phyloP scores from a whole-genome alignment of 2,888 invertebrate genomes.

The Acrobasis repandana region DNA sequence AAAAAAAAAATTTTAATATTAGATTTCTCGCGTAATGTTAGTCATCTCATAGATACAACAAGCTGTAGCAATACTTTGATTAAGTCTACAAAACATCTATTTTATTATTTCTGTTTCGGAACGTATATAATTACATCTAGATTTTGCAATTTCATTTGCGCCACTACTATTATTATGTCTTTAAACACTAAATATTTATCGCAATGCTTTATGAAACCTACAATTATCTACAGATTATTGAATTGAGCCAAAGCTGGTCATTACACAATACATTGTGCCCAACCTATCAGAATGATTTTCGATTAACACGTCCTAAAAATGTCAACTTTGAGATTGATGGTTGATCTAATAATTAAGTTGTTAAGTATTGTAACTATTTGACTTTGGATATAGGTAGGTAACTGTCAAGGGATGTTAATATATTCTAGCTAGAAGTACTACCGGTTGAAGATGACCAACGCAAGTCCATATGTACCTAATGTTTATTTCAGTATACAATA shows the following conservation, averaged over 20 bases:
- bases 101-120: neutral
- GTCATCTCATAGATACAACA: neutral
- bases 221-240: constrained; percentile 5
- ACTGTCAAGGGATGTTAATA: neutral
- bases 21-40: too few relatives aligned
- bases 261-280: constrained; percentile 13
- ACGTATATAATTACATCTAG: neutral
- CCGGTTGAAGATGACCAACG: too few relatives aligned
- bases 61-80: neutral
- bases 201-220: constrained; percentile 17
- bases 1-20: too few relatives aligned
- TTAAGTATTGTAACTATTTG: constrained; percentile 10
- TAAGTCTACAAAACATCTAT: constrained; percentile 1
- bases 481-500: too few relatives aligned
- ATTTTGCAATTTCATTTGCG: constrained; percentile 15
- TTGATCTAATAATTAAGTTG: neutral
- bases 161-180: constrained; percentile 7
- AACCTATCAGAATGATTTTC: constrained; percentile 2
- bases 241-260: constrained; percentile 1
- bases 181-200: neutral
- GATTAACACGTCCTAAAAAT: constrained; percentile 11
- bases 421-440: neutral
- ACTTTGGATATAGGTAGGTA: constrained; percentile 17
- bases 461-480: too few relatives aligned
- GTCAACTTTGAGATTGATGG: constrained; percentile 15